Percentiles rank a stretch among this genome's conserved stretches.
Conservation (phyloP, 2,797 vertebrate genomes). For the Triplophysa yarkandensis region DNA sequence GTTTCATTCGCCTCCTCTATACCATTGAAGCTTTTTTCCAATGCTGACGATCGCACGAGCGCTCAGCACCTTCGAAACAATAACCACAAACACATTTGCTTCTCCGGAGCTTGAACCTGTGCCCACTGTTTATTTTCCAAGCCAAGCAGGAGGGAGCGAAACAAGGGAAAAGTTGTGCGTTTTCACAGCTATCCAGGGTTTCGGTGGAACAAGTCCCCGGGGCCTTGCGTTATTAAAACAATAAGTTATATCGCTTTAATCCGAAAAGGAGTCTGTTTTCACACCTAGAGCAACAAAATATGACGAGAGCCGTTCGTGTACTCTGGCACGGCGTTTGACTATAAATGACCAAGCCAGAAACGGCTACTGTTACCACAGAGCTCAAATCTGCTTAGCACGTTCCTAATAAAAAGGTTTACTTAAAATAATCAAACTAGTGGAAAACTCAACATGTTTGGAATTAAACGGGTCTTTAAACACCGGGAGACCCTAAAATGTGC, state of each 20-base stretch:
- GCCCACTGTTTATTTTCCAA: constrained; percentile 48
- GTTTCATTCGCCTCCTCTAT: constrained; percentile 34
- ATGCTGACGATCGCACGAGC: constrained; percentile 17
- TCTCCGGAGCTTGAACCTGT: constrained; percentile 36
- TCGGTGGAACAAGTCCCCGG: constrained; percentile 36
- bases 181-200: constrained; percentile 40
- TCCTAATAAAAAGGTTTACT: not conserved
- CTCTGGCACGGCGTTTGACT: constrained; percentile 25
- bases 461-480: not conserved
- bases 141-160: constrained; percentile 31
- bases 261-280: constrained; percentile 46
- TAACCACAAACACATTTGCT: constrained; percentile 45
- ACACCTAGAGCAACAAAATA: constrained; percentile 54
- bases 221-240: constrained; percentile 60
- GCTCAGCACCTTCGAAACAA: constrained; percentile 46
- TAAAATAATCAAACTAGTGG: constrained; percentile 2
- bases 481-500: not conserved
- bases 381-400: constrained; percentile 2
- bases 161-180: constrained; percentile 40
- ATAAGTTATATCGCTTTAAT: constrained; percentile 56
- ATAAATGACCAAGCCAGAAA: constrained; percentile 38
- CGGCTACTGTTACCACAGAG: constrained; percentile 17
- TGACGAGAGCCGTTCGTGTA: constrained; percentile 32
- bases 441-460: not conserved
- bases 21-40: constrained; percentile 35